A percentile compares a stretch with the other conserved stretches of the same genome.
phyloP scores from a whole-genome alignment of 2,888 invertebrate species.

The Buathra laborator region DNA sequence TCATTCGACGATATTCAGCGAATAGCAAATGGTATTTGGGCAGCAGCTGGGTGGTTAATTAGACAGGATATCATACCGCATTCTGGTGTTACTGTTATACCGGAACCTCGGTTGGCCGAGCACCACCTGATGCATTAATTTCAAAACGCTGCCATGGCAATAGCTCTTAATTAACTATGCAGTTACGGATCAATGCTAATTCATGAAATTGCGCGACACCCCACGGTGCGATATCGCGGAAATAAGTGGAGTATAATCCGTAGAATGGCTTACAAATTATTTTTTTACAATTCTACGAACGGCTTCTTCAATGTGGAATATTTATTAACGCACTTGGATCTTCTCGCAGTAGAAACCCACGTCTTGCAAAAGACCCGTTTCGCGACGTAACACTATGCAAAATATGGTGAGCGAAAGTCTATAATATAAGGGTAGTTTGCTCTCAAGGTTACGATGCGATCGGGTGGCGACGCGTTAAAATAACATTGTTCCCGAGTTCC shows the following conservation, averaged over 20 bases:
- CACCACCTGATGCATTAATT: not conserved
- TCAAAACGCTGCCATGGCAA: not conserved
- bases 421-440: not conserved
- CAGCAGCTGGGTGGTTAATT: not conserved
- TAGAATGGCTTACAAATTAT: too few species aligned
- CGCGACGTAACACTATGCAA: too few species aligned
- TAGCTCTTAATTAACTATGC: not conserved
- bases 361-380: too few species aligned
- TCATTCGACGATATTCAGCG: not conserved
- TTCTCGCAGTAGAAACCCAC: too few species aligned
- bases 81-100: not conserved
- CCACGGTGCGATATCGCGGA: too few species aligned
- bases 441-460: constrained; percentile 23
- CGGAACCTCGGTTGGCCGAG: not conserved
- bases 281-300: too few species aligned
- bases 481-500: constrained; percentile 32
- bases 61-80: constrained; percentile 8
- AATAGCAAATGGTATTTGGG: not conserved
- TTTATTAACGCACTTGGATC: too few species aligned
- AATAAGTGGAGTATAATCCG: too few species aligned
- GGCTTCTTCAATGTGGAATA: too few species aligned
- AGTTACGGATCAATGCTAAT: too few species aligned
- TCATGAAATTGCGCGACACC: too few species aligned
- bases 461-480: constrained; percentile 36
- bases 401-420: not conserved